A percentile compares a stretch with the other conserved stretches of the same genome.
Evolutionary conservation across 2,113 vertebrate genomes (phyloP).

Genomic region (Nibea albiflora): DNA sequence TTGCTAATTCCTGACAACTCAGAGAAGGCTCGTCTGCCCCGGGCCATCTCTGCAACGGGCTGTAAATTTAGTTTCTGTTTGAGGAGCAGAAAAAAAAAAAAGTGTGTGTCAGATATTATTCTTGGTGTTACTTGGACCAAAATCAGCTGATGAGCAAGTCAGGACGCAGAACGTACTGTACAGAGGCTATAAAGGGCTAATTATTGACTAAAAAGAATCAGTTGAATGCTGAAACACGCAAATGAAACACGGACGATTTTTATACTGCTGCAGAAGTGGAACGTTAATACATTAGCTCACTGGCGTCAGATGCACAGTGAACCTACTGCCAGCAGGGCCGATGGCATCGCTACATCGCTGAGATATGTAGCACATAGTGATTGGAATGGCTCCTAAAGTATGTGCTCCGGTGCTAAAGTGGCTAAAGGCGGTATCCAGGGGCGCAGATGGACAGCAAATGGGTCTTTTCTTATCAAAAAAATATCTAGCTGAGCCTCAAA

Average conservation of each 20-base stretch:
- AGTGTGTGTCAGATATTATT: neutral
- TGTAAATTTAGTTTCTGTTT: neutral
- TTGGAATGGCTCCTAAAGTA: conserved; percentile 25
- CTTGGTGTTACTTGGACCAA: conserved; percentile 3
- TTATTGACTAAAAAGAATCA: neutral
- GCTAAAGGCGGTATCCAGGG: conserved; percentile 25
- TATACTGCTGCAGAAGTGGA: conserved; percentile 6
- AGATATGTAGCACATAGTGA: conserved; percentile 33
- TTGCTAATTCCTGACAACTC: conserved; percentile 35
- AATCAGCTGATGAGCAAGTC: neutral
- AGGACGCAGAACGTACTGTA: neutral
- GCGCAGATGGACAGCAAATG: conserved; percentile 37
- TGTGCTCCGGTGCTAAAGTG: conserved; percentile 33
- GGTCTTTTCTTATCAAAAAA: neutral
- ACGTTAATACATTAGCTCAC: conserved; percentile 24
- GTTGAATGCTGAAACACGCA: neutral
- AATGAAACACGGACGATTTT: neutral
- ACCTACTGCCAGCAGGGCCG: conserved; percentile 15
- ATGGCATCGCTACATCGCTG: conserved; percentile 20
- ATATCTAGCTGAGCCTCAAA: neutral
- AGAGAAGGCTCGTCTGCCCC: conserved; percentile 20
- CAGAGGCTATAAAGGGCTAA: neutral
- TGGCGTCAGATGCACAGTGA: conserved; percentile 25
- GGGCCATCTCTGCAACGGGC: conserved; percentile 24
- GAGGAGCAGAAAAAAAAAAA: neutral